Evolutionary conservation across 2,888 invertebrate species (phyloP).

Genomic region (Blastobasis lacticolella): DNA sequence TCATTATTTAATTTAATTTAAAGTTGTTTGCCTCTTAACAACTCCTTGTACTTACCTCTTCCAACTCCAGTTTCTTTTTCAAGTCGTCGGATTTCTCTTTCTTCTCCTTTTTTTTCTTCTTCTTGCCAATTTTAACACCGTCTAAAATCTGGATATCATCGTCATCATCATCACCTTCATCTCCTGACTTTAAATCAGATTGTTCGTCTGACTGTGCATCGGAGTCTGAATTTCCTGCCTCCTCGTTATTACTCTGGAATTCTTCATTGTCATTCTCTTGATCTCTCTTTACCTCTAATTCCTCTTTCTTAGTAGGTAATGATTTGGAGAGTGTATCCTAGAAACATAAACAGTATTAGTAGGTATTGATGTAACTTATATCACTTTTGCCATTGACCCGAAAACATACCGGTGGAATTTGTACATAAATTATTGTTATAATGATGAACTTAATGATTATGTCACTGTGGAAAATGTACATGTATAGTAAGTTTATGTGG

Average conservation of each 20-base stretch:
- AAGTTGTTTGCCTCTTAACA: neutral
- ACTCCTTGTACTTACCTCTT: constrained; percentile 38
- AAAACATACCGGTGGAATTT: no score
- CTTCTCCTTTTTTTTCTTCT: constrained; percentile 54
- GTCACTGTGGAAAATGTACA: no score
- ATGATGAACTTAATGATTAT: no score
- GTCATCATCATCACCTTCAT: constrained; percentile 15
- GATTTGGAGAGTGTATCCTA: constrained; percentile 16
- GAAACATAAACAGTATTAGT: neutral
- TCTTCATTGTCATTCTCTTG: constrained; percentile 32
- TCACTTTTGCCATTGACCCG: no score
- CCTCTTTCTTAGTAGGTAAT: constrained; percentile 25
- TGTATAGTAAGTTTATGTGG: no score
- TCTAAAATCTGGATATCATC: constrained; percentile 51
- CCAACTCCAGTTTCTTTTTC: constrained; percentile 60
- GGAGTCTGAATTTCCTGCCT: constrained; percentile 12
- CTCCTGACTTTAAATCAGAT: constrained; percentile 17
- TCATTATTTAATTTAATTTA: no score
- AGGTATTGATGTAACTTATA: no score
- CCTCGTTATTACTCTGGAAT: constrained; percentile 19
- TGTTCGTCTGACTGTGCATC: neutral
- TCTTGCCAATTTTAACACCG: constrained; percentile 53
- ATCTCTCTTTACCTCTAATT: constrained; percentile 32
- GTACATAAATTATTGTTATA: no score
- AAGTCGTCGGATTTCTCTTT: constrained; percentile 59